These are phyloP conservation scores for Platerodrilus igneus DNA, from an alignment of 2,888 invertebrate species.

Conservation along the genomic window DNA sequence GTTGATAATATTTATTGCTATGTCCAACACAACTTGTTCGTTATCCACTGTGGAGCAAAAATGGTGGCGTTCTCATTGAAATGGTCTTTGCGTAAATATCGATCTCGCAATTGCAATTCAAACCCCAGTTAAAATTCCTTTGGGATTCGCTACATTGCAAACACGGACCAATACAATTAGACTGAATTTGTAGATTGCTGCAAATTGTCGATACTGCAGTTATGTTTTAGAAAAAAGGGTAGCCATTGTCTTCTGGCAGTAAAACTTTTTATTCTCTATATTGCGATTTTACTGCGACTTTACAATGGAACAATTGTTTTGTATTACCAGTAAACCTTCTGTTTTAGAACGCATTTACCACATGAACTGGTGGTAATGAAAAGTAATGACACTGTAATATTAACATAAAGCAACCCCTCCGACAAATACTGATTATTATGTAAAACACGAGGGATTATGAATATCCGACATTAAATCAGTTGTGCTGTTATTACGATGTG, in stretches of 20 bases:
- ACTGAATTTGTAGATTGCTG: constrained; percentile 28
- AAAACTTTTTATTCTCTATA: constrained; percentile 3
- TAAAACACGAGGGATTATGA: constrained; percentile 11
- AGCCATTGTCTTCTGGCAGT: constrained; percentile 8
- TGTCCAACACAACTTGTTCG: background rate
- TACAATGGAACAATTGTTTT: constrained; percentile 4
- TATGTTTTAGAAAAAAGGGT: constrained; percentile 14
- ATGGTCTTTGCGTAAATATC: constrained; percentile 23
- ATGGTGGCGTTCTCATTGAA: constrained; percentile 20
- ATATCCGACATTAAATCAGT: constrained; percentile 14
- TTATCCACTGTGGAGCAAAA: background rate
- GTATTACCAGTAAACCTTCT: constrained; percentile 3
- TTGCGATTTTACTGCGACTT: constrained; percentile 5
- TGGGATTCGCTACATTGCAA: constrained; percentile 25
- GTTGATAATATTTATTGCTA: too few relatives aligned
- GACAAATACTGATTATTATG: constrained; percentile 14
- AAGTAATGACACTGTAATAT: constrained; percentile 13
- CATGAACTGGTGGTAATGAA: constrained; percentile 13
- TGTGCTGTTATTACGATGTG: too few relatives aligned
- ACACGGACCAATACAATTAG: constrained; percentile 27
- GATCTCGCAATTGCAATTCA: constrained; percentile 23
- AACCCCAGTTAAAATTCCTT: constrained; percentile 24
- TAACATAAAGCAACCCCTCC: constrained; percentile 10
- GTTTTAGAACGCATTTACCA: constrained; percentile 13
- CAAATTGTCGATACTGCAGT: constrained; percentile 18